Evolutionary conservation across 2,888 invertebrate species (phyloP).

Genomic region (Thalpophila matura): DNA sequence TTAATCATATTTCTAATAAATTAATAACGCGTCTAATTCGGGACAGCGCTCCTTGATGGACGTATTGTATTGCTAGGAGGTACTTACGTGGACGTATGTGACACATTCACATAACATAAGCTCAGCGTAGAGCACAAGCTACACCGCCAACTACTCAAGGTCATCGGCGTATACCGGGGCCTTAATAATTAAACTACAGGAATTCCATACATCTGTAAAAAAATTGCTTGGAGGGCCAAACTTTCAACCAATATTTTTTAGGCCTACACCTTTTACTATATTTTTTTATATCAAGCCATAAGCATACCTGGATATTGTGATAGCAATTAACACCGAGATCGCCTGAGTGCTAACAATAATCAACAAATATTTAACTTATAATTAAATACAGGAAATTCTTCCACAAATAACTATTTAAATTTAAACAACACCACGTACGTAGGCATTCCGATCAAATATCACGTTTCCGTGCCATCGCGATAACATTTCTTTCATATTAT

Average conservation of each 20-base stretch:
- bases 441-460: constrained; percentile 60
- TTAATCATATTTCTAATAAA: no score
- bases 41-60: no score
- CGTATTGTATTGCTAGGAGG: no score
- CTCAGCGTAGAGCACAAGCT: no score
- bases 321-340: constrained; percentile 46
- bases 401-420: constrained; percentile 53
- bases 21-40: no score
- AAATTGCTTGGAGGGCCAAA: background rate
- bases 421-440: constrained; percentile 38
- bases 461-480: constrained; percentile 55
- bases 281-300: constrained; percentile 7
- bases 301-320: constrained; percentile 45
- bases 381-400: constrained; percentile 46
- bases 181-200: background rate
- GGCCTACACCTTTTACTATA: constrained; percentile 21
- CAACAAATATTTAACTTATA: constrained; percentile 40
- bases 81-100: no score
- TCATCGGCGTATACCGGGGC: no score
- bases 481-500: constrained; percentile 51
- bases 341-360: constrained; percentile 50
- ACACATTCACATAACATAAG: no score
- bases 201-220: background rate
- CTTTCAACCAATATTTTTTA: constrained; percentile 9
- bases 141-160: no score